A percentile compares a stretch with the other conserved stretches of the same genome.
phyloP scores from a whole-genome alignment of 2,797 vertebrate species.

The Kryptopterus vitreolus region DNA sequence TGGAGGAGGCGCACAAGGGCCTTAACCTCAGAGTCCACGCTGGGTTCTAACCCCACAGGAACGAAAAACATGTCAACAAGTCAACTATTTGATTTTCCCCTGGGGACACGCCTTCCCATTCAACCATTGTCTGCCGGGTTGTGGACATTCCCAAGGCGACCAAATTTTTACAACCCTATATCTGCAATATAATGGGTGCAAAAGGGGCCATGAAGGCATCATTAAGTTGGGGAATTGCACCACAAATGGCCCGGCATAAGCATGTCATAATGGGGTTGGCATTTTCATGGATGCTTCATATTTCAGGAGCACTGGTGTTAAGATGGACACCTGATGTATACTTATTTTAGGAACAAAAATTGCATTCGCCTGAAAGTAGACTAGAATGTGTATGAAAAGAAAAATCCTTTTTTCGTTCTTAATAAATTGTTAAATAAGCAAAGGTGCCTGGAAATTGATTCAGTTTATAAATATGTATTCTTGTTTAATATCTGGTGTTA shows the following conservation, averaged over 20 bases:
- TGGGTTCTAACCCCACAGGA: conserved; percentile 76
- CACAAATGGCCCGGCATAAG: conserved; percentile 59
- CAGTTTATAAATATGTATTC: background rate
- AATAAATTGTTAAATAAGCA: background rate
- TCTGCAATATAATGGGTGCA: conserved; percentile 76
- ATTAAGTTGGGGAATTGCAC: conserved; percentile 73
- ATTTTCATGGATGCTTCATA: conserved; percentile 58
- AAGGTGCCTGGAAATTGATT: no score
- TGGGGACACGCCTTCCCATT: conserved; percentile 77
- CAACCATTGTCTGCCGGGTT: conserved; percentile 74
- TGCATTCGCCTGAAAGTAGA: no score
- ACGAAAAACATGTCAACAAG: conserved; percentile 85
- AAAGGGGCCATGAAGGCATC: conserved; percentile 81
- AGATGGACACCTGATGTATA: background rate
- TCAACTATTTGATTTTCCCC: conserved; percentile 85
- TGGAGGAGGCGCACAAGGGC: conserved; percentile 61
- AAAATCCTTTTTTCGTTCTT: no score
- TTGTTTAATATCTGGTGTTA: background rate
- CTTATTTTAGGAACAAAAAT: background rate
- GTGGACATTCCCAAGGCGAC: conserved; percentile 72
- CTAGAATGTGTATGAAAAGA: no score
- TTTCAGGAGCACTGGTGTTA: conserved; percentile 14
- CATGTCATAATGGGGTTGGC: conserved; percentile 54
- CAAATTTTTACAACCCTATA: conserved; percentile 79
- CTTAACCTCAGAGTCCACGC: conserved; percentile 72